phyloP scores from a whole-genome alignment of 2,888 invertebrate genomes.

The Chalcis sispes region DNA sequence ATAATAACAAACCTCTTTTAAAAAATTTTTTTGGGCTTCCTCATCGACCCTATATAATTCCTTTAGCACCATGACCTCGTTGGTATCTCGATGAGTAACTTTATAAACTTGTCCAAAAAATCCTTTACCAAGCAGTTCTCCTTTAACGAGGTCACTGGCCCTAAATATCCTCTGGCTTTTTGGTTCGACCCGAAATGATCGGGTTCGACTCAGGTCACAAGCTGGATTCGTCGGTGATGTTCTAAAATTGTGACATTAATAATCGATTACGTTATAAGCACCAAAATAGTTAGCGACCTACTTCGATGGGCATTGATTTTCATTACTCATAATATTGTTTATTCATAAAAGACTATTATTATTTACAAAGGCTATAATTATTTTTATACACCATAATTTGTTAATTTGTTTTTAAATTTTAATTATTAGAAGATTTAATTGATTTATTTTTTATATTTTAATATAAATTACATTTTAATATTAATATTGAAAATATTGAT shows the following conservation, averaged over 20 bases:
- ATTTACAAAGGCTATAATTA: too few species aligned
- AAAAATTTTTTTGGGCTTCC: conserved; percentile 94
- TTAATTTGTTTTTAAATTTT: background rate
- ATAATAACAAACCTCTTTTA: conserved; percentile 85
- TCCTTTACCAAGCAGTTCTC: conserved; percentile 93
- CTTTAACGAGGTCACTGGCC: conserved; percentile 92
- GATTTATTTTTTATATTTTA: background rate
- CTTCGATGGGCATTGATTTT: background rate
- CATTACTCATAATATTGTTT: background rate
- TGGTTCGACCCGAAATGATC: conserved; percentile 89
- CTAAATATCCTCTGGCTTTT: conserved; percentile 88
- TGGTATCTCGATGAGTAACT: conserved; percentile 92
- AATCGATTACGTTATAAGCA: conserved; percentile 18
- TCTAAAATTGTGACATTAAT: conserved; percentile 65
- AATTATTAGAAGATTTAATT: background rate
- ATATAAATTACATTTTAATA: background rate
- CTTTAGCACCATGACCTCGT: conserved; percentile 96
- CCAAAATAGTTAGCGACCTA: conserved; percentile 31
- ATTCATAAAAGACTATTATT: background rate
- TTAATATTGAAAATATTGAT: too few species aligned
- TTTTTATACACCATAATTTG: too few species aligned
- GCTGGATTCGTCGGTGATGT: conserved; percentile 74
- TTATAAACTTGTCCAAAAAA: conserved; percentile 96
- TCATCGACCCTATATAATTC: conserved; percentile 95
- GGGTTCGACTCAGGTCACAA: conserved; percentile 88